A percentile compares a stretch with the other conserved stretches of the same genome.
Conservation (phyloP, 2,888 invertebrate genomes). For the Lithophane socia region DNA sequence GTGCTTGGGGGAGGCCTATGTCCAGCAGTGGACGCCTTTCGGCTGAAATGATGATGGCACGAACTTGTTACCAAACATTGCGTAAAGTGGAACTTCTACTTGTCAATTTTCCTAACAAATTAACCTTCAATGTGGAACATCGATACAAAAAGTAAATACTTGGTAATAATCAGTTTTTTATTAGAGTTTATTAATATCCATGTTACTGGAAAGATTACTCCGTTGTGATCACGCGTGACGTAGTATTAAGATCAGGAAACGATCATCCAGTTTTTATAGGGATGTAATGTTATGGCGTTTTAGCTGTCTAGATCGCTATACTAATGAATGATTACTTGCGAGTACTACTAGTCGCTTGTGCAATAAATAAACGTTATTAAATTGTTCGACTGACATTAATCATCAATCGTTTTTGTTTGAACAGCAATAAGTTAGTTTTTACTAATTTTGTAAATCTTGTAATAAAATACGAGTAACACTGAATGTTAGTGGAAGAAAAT, state of each 20-base stretch:
- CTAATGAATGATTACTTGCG: constrained; percentile 18
- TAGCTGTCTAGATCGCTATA: constrained; percentile 28
- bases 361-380: constrained; percentile 27
- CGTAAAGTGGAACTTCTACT: constrained; percentile 18
- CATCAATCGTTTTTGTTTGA: constrained; percentile 5
- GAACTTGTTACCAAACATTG: background rate
- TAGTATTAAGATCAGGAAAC: constrained; percentile 44
- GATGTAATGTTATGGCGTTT: constrained; percentile 25
- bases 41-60: background rate
- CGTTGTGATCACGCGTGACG: constrained; percentile 5
- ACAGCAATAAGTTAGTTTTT: constrained; percentile 14
- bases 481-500: background rate
- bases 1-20: too few relatives aligned
- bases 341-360: background rate
- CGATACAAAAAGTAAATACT: constrained; percentile 26
- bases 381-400: constrained; percentile 2
- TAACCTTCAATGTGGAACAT: constrained; percentile 28
- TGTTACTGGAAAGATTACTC: constrained; percentile 21
- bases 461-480: background rate
- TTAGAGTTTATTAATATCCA: constrained; percentile 31
- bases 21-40: too few relatives aligned
- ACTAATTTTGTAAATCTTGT: background rate
- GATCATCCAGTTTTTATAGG: constrained; percentile 15
- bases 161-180: constrained; percentile 42
- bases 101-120: background rate